A percentile compares a stretch with the other conserved stretches of the same genome.
Conservation (phyloP, 2,113 vertebrate genomes). For the Oryzias curvinotus region DNA sequence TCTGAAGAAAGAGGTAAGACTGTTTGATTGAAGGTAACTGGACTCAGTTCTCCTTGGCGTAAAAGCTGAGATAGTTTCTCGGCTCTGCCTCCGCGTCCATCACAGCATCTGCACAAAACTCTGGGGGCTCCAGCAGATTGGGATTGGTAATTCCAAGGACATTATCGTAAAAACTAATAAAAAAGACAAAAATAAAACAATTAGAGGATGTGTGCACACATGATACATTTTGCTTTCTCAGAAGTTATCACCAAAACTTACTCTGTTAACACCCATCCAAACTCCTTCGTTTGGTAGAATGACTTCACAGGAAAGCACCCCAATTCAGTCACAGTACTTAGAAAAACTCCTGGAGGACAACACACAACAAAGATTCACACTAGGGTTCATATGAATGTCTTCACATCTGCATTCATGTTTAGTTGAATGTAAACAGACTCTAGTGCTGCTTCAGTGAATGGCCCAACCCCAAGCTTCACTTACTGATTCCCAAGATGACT, state of each 20-base stretch:
- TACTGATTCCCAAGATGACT: too few relatives aligned
- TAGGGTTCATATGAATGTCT: too few relatives aligned
- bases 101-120: slow-evolving; percentile 45
- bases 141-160: slow-evolving; percentile 66
- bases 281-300: background rate
- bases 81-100: background rate
- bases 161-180: slow-evolving; percentile 67
- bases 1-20: too few relatives aligned
- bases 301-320: slow-evolving; percentile 47
- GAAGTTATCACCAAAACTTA: slow-evolving; percentile 21
- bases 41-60: slow-evolving; percentile 7
- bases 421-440: too few relatives aligned
- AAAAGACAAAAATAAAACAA: background rate
- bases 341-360: slow-evolving; percentile 44
- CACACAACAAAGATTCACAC: background rate
- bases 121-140: slow-evolving; percentile 50
- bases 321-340: slow-evolving; percentile 34
- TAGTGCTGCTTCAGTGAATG: too few relatives aligned
- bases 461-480: too few relatives aligned
- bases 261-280: slow-evolving; percentile 56
- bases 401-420: too few relatives aligned
- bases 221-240: background rate
- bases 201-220: rapidly evolving
- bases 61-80: slow-evolving; percentile 49
- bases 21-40: too few relatives aligned